phyloP scores from a whole-genome alignment of 2,888 invertebrate species.

The Oligia fasciuncula region DNA sequence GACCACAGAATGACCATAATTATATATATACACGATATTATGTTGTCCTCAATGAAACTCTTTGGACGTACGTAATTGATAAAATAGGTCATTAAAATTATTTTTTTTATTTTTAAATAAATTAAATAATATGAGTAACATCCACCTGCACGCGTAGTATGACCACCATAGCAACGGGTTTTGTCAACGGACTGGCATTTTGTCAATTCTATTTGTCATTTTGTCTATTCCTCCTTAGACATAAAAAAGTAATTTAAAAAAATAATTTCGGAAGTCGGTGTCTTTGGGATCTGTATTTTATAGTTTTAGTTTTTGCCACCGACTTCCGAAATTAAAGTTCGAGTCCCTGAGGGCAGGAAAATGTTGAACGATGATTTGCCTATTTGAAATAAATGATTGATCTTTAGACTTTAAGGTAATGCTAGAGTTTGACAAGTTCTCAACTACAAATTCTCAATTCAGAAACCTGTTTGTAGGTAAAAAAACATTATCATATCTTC shows the following conservation, averaged over 20 bases:
- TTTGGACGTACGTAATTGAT: conserved; percentile 22
- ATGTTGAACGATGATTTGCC: not conserved
- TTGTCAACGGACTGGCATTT: too few relatives aligned
- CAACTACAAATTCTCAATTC: not conserved
- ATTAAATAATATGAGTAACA: not conserved
- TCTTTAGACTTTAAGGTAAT: not conserved
- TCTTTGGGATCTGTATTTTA: too few relatives aligned
- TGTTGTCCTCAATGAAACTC: conserved; percentile 50
- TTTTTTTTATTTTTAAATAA: not conserved
- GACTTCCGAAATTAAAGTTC: too few relatives aligned
- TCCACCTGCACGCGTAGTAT: too few relatives aligned
- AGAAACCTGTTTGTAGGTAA: not conserved
- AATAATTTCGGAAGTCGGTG: too few relatives aligned
- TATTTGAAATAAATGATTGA: not conserved
- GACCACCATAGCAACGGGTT: too few relatives aligned
- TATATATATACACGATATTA: conserved; percentile 28
- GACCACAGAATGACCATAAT: conserved; percentile 55
- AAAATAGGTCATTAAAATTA: not conserved
- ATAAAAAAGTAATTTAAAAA: too few relatives aligned
- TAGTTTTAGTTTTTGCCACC: too few relatives aligned
- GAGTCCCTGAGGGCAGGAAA: not conserved
- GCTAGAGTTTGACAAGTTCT: not conserved
- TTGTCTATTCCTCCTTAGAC: too few relatives aligned
- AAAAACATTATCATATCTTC: not conserved
- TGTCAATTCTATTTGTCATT: too few relatives aligned